Evolutionary conservation across 2,888 invertebrate species (phyloP), one percentile per base, ranked within the genome.

Genomic region (Drosophila buzzatii): DNA sequence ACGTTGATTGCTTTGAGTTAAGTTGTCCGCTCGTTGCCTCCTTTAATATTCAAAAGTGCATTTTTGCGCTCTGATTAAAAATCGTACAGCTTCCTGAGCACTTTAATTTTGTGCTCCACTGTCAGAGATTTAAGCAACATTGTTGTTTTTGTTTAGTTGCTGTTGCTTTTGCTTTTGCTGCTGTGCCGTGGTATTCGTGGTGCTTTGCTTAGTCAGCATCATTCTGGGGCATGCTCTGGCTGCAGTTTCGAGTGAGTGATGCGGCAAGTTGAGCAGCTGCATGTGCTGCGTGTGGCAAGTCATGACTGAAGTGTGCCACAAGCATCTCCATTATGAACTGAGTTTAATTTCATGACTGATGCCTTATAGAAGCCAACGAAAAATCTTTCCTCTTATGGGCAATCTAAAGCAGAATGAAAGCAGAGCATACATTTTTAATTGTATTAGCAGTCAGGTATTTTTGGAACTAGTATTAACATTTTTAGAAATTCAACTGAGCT

Each of bases 1-100:
- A 63, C 61, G 78, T 73, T 77, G 79, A 78, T 73, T 76, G 79
- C 70, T 63, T 69, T 72, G 78, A 81, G 69, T 78, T 69, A 81
- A 72, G 68, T 76, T 73, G 73, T 64, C 70, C 66, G 61, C 44
- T 41, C 49, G 57, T 45, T 56, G 63, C 49, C 53, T 51, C 23
- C 72, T 67, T 67, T 59, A 64, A 78, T 78, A 78, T 70, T 67
- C 64, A 73, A 70, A 78, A 78, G 73, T 59, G 45, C 56, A 65
- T 63, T 57, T 33, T 16, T 73, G 69, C 35, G 49, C 53, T 42
- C 73, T 79, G 79, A 79, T 79, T 79, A 79, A 79, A 79, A 81
- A 70, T 70, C 58, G 27, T 45, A n/a, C 63, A 67, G 49, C 44
- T 65, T 33, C 52, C 59, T 14, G 33, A 65, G 70, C 55, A 63